phyloP scores from a whole-genome alignment of 2,888 invertebrate genomes.

The Cantharis rustica region DNA sequence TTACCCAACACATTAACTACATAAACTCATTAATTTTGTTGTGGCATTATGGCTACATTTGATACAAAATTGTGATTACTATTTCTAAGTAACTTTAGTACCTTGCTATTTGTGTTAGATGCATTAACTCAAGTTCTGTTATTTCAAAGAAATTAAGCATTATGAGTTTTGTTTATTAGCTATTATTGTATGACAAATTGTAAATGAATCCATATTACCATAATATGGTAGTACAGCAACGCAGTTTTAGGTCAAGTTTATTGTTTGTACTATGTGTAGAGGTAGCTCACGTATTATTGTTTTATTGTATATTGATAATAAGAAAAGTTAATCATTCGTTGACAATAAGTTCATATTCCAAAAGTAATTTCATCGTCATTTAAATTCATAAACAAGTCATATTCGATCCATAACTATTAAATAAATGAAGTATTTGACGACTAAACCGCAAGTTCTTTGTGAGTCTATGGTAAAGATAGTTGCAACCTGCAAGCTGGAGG shows the following conservation, averaged over 20 bases:
- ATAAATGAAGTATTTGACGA: slow-evolving; percentile 15
- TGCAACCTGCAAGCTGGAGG: neutral
- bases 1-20: neutral
- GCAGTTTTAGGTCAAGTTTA: neutral
- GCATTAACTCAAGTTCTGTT: neutral
- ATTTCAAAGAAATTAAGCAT: neutral
- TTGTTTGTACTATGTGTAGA: neutral
- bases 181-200: neutral
- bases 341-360: slow-evolving; percentile 15
- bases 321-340: slow-evolving; percentile 14
- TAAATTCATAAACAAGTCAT: slow-evolving; percentile 14
- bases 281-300: neutral
- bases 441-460: slow-evolving; percentile 14
- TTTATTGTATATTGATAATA: slow-evolving; percentile 1
- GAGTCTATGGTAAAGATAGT: neutral
- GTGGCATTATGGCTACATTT: neutral
- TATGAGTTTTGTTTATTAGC: neutral
- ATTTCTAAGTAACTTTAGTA: neutral
- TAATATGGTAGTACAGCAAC: neutral
- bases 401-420: slow-evolving; percentile 9
- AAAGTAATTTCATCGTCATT: slow-evolving; percentile 18
- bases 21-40: neutral
- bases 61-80: neutral
- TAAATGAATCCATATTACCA: neutral
- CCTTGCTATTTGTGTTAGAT: neutral